Evolutionary conservation across 2,113 vertebrate species (phyloP).

Genomic region (Podarcis muralis): DNA sequence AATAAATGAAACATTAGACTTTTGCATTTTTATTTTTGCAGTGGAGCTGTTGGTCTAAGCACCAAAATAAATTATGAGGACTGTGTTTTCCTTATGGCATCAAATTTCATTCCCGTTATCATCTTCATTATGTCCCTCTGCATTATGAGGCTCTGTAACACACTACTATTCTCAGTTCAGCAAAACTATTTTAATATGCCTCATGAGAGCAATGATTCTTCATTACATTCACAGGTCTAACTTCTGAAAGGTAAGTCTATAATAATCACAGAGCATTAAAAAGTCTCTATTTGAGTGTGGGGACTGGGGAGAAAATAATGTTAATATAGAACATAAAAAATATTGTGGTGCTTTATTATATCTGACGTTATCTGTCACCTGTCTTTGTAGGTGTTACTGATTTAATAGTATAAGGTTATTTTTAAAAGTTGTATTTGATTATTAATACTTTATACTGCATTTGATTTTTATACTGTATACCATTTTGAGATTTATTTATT

Average conservation of each 20-base stretch:
- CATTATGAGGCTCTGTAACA: constrained; percentile 2
- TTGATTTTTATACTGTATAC: too few relatives aligned
- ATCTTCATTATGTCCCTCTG: background rate
- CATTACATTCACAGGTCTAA: background rate
- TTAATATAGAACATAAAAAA: background rate
- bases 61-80: background rate
- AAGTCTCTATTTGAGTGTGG: background rate
- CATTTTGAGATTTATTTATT: too few relatives aligned
- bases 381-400: too few relatives aligned
- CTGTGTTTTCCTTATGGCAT: background rate
- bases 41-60: background rate
- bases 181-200: background rate
- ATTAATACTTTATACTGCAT: too few relatives aligned
- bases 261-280: background rate
- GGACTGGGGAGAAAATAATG: constrained; percentile 12
- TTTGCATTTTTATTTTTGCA: constrained; percentile 15
- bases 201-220: background rate
- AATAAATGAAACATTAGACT: background rate
- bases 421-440: too few relatives aligned
- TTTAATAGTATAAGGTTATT: too few relatives aligned
- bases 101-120: background rate
- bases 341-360: background rate
- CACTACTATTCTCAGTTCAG: background rate
- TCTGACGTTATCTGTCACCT: too few relatives aligned
- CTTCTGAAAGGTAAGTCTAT: background rate